phyloP scores from a whole-genome alignment of 1,140 invertebrate species.

The Triops longicaudatus region DNA sequence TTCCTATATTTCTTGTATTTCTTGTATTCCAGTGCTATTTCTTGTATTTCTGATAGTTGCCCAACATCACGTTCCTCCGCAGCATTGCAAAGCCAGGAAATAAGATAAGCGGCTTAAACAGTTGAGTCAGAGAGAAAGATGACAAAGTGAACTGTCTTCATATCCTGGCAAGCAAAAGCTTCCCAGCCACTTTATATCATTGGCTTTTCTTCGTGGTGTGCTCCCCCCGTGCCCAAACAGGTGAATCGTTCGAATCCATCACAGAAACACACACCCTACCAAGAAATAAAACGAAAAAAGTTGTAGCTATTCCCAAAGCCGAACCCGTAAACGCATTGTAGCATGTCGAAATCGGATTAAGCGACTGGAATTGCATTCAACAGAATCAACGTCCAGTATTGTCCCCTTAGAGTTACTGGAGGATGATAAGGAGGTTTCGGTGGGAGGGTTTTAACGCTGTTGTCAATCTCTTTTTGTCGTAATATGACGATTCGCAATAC shows the following conservation, averaged over 20 bases:
- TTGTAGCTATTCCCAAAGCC: not conserved
- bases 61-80: not conserved
- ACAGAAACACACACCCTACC: not conserved
- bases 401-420: too few species aligned
- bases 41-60: not conserved
- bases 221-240: not conserved
- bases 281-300: not conserved
- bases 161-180: not conserved
- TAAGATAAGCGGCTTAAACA: constrained; percentile 18
- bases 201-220: not conserved
- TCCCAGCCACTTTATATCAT: not conserved
- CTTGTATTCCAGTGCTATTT: not conserved
- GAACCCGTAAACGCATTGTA: too few species aligned
- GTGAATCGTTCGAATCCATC: not conserved
- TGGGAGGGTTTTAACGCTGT: too few species aligned
- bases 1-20: not conserved
- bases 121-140: not conserved
- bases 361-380: too few species aligned
- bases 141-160: not conserved
- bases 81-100: not conserved
- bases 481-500: too few species aligned
- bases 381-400: too few species aligned
- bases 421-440: too few species aligned
- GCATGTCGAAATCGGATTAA: too few species aligned
- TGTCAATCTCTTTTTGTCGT: too few species aligned